A percentile compares a stretch with the other conserved stretches of the same genome.
These are phyloP conservation scores for Platynereis dumerilii DNA, from an alignment of 2,888 invertebrate species.

Conservation along the genomic window DNA sequence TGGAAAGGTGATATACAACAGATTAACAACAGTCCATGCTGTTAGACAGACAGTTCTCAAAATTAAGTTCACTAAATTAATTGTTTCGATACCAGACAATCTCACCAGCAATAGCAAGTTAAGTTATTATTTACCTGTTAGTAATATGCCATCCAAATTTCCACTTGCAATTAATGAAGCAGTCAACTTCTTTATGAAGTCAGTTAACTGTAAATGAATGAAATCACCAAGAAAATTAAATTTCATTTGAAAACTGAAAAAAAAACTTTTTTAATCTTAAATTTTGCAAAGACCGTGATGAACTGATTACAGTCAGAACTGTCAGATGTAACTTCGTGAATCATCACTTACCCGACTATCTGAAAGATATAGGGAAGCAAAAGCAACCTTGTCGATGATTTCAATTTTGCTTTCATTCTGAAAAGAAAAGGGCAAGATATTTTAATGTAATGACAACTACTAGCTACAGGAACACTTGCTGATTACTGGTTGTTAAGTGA, in stretches of 20 bases:
- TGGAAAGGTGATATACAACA: too few species aligned
- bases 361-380: conserved; percentile 65
- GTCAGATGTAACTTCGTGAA: too few species aligned
- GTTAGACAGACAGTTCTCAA: too few species aligned
- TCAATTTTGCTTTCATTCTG: conserved; percentile 84
- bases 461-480: background rate
- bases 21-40: too few species aligned
- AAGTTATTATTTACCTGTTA: conserved; percentile 68
- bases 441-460: background rate
- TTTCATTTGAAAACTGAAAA: background rate
- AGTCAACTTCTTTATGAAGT: conserved; percentile 78
- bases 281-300: conserved; percentile 12
- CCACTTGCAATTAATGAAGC: conserved; percentile 77
- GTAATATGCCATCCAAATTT: conserved; percentile 81
- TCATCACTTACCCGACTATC: conserved; percentile 69
- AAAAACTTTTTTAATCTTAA: conserved; percentile 43
- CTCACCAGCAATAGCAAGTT: too few species aligned
- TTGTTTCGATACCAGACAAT: too few species aligned
- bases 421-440: conserved; percentile 35
- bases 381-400: conserved; percentile 67
- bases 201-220: conserved; percentile 69
- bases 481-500: too few species aligned
- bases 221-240: background rate
- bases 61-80: too few species aligned
- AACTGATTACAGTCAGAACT: too few species aligned